Evolutionary conservation across 2,797 vertebrate genomes (phyloP), one percentile per base, ranked within the genome.

Genomic region (Myripristis murdjan): DNA sequence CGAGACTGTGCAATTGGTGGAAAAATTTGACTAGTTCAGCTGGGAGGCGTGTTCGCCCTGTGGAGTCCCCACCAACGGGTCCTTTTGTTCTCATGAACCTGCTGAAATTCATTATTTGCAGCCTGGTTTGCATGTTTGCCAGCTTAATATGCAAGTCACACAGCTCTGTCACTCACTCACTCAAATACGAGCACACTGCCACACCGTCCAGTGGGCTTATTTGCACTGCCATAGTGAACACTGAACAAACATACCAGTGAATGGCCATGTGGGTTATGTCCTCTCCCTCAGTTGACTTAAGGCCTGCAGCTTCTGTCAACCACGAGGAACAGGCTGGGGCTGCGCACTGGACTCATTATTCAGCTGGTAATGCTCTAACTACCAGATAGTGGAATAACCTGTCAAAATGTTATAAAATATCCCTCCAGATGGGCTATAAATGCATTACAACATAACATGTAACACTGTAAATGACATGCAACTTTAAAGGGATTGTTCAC

Each of bases 261-360:
- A 52, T 56, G 56, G 39, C 20, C 20, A 11, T 52, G 18, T 59
- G 64, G 48, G 48, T 51, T 70, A 81, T 84, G 56, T 61, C 28
- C 63, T 37, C 0, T 39, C 65, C 20, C 63, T 58, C 60, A 56
- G 56, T 61, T 84, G 83, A 87, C 83, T 80, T 80, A 71, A 62
- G 65, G 75, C 85, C 80, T 10, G 44, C 62, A 72, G 82, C 74
- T 58, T 28, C 69, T 72, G 56, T 70, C 65, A 66, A 52, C 28
- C 44, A 52, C 4, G 58, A 51, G 57, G 47, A 51, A 43, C 67
- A 51, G 35, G 23, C 35, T 49, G 55, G 47, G 35, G 23, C 35
- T 49, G 55, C 54, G 46, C 9, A 20, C 31, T 43, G 16, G 23
- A 2, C 59, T 55, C 54, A 56, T 75, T 75, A 61, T 79, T 56